Evolutionary conservation across 2,113 vertebrate genomes (phyloP), one percentile per base, ranked within the genome.

Genomic region (Percina caprodes): DNA sequence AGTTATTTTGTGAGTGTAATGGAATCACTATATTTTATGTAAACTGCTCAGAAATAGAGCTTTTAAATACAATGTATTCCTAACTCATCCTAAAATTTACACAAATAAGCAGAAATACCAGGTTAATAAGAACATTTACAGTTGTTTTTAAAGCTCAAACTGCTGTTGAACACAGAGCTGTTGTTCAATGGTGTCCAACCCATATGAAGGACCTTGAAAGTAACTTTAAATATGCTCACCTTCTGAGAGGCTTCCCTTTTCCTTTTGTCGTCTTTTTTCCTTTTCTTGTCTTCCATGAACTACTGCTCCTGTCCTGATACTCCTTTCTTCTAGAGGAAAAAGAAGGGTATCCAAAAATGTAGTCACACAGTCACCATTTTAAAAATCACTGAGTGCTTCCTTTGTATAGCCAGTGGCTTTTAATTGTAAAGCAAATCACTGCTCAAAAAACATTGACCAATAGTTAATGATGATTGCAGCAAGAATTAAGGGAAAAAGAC

Each of bases 261-360:
- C 95, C 97, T 97, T 96, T 99, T 99, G 92, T 99, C 98, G 94
- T 99, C 98, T 94, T 99, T 99, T 95, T 99, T 99, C 97, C 98
- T 99, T 99, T 99, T 99, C 98, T 99, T 99, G 98, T 99, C 98
- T 99, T 99, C 98, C 98, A 99, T 99, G 97, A 99, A 99, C 98
- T 99, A 97, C 97, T 96, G 96, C 97, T 98, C 97, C 96, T 96
- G 97, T 98, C 97, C 96, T 96, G 96, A 97, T 95, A 93, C 95
- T 96, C 96, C 94, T 97, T 96, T 98, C 96, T 98, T 77, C 94
- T 70, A 82, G 91, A 93, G 82, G 8, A 66, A 85, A 61, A 72
- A 71, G 19, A 26, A 16, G 10, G 3, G 52, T 12, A 69, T 65
- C n/a, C 3, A 1, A 60, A 80, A 83, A 46, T 79, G 9, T 23